A percentile compares a stretch with the other conserved stretches of the same genome.
phyloP scores from a whole-genome alignment of 1,140 invertebrate species.

The Drosophila nigrodunni region DNA sequence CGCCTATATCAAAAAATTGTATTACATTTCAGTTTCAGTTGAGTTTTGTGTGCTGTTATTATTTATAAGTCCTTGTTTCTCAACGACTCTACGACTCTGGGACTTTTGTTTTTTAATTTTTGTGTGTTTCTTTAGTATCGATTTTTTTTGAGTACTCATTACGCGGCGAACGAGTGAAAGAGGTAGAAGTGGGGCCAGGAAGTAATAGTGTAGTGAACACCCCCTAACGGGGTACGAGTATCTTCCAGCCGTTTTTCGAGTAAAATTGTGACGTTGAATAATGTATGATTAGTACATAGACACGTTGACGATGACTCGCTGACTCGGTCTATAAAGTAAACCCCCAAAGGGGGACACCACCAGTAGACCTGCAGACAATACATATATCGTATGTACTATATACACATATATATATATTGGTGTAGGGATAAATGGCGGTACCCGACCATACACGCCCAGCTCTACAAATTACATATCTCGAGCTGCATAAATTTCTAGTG shows the following conservation, averaged over 20 bases:
- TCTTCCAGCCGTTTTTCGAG: slow-evolving; percentile 78
- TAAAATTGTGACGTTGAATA: slow-evolving; percentile 77
- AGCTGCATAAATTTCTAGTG: slow-evolving; percentile 42
- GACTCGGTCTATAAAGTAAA: slow-evolving; percentile 38
- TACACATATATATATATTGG: background rate
- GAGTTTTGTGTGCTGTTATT: slow-evolving; percentile 45
- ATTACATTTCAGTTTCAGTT: slow-evolving; percentile 46
- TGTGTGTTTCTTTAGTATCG: slow-evolving; percentile 74
- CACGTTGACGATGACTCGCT: slow-evolving; percentile 73
- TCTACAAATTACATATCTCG: slow-evolving; percentile 43
- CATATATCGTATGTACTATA: slow-evolving; percentile 1
- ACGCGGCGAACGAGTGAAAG: slow-evolving; percentile 20
- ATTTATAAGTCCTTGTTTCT: slow-evolving; percentile 67
- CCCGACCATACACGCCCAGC: slow-evolving; percentile 24
- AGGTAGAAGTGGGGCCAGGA: background rate
- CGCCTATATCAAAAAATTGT: slow-evolving; percentile 79
- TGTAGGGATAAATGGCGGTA: slow-evolving; percentile 13
- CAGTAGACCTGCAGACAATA: background rate
- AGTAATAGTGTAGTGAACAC: background rate
- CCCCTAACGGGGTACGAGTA: slow-evolving; percentile 17
- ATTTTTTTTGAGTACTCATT: slow-evolving; percentile 70
- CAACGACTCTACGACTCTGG: slow-evolving; percentile 37
- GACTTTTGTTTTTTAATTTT: slow-evolving; percentile 74
- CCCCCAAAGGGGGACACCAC: slow-evolving; percentile 21
- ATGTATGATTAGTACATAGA: slow-evolving; percentile 82